Evolutionary conservation across 2,888 invertebrate genomes (phyloP), one percentile per base, ranked within the genome.

Genomic region (Coleophora flavipennella): DNA sequence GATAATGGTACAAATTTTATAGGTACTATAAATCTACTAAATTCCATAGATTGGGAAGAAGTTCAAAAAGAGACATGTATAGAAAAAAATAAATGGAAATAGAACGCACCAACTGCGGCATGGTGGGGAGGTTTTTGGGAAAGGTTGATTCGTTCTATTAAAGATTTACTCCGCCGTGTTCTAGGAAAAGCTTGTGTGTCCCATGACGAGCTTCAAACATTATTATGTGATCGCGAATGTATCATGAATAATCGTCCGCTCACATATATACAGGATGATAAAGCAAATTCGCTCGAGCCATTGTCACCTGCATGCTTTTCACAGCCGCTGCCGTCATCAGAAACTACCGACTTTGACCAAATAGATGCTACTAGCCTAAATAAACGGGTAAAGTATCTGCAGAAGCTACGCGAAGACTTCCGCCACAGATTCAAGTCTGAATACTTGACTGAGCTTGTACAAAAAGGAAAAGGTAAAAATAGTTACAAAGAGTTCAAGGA

Each of bases 1-100:
- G 41, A 43, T 14, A 43, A 43, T 31, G 42, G 39, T 14, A 43
- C 42, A 1, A 43, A 39, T 36, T 38, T 42, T 36, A 4, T 6
- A 27, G 42, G 42, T 1, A 28, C 36, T 2, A 9, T 33, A 2
- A 38, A 42, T 29, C 11, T 42, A 7, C 13, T 42, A 13, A 28
- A 35, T 13, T 10, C 4, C 2, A 2, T 34, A 26, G 29, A 29
- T 29, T 27, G 36, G 20, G 14, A 36, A 14, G 38, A 37, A 25
- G 13, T 31, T 33, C 7, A 29, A 33, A 3, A 38, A 9, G n/a
- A 13, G 12, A 13, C 10, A 4, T 13, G 11, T 4, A 14, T 13
- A 3, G 8, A 12, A 2, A 31, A 28, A 25, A 39, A 33, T 28
- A n/a, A 26, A 13, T 39, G 39, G 39, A 10, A 8, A 6, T 28